These are phyloP conservation scores for Axea sp. DNA, from an alignment of 2,888 invertebrate genomes.

Conservation along the genomic window DNA sequence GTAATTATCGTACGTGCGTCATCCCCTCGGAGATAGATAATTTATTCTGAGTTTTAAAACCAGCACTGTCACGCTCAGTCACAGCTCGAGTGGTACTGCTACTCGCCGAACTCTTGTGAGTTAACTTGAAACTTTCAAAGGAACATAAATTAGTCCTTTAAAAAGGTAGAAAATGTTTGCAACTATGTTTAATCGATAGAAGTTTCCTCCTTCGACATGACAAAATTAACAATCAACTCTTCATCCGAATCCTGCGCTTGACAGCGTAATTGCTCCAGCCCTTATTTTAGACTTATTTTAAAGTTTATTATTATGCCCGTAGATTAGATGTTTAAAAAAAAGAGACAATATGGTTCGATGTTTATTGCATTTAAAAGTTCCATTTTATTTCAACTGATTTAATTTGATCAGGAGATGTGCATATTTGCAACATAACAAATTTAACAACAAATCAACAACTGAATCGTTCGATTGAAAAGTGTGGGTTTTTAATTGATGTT, in stretches of 20 bases:
- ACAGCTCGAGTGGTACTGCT: constrained; percentile 77
- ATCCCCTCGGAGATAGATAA: constrained; percentile 63
- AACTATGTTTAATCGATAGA: constrained; percentile 60
- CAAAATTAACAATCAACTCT: constrained; percentile 48
- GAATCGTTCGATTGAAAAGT: too few species aligned
- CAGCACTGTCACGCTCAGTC: constrained; percentile 73
- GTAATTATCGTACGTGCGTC: constrained; percentile 56
- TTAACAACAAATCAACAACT: too few species aligned
- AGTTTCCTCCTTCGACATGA: constrained; percentile 45
- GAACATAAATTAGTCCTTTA: constrained; percentile 62
- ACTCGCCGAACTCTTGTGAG: constrained; percentile 71
- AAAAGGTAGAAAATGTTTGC: constrained; percentile 33
- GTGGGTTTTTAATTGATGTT: too few species aligned
- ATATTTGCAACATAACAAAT: too few species aligned
- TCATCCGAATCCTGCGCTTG: constrained; percentile 15
- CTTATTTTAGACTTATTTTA: constrained; percentile 15
- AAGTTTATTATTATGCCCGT: constrained; percentile 23
- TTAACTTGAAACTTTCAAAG: constrained; percentile 60
- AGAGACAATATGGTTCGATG: background rate
- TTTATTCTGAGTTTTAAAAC: constrained; percentile 74
- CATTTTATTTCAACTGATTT: too few species aligned
- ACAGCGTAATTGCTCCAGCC: constrained; percentile 34
- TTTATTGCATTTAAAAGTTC: background rate
- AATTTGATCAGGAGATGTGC: too few species aligned
- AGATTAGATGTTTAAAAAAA: constrained; percentile 1